Evolutionary conservation across 2,888 invertebrate genomes (phyloP).

Genomic region (Drosophila antonietae): DNA sequence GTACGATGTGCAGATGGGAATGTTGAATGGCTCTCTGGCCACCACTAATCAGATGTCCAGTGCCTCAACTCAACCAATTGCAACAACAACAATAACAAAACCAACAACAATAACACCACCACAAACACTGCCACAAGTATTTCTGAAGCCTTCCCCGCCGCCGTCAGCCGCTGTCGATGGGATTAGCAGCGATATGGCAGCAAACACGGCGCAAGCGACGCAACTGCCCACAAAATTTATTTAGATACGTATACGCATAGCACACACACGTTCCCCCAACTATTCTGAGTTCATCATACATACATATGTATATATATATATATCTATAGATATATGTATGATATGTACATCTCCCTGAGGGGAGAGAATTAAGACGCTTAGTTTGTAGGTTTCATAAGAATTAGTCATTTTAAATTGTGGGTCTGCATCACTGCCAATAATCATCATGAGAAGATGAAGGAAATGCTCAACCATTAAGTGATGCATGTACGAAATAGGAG

Average conservation of each 20-base stretch:
- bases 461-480: constrained; percentile 9
- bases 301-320: constrained; percentile 1
- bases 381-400: constrained; percentile 53
- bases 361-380: constrained; percentile 33
- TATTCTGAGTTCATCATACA: constrained; percentile 29
- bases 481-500: constrained; percentile 12
- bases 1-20: constrained; percentile 56
- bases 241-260: constrained; percentile 33
- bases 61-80: constrained; percentile 12
- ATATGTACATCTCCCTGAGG: constrained; percentile 33
- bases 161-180: constrained; percentile 32
- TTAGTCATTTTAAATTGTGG: constrained; percentile 30
- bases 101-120: constrained; percentile 23
- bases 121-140: constrained; percentile 76
- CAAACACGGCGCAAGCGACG: constrained; percentile 15
- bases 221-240: constrained; percentile 69
- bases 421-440: constrained; percentile 44
- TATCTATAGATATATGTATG: background rate
- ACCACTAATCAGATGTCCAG: constrained; percentile 32
- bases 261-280: constrained; percentile 32
- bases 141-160: constrained; percentile 69
- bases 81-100: constrained; percentile 10
- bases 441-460: background rate
- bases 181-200: constrained; percentile 26
- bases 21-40: constrained; percentile 54